Base-by-base conservation (phyloP, 92 coral and sea anemone species). In the Hydrozoanthus gracilis region DNA sequence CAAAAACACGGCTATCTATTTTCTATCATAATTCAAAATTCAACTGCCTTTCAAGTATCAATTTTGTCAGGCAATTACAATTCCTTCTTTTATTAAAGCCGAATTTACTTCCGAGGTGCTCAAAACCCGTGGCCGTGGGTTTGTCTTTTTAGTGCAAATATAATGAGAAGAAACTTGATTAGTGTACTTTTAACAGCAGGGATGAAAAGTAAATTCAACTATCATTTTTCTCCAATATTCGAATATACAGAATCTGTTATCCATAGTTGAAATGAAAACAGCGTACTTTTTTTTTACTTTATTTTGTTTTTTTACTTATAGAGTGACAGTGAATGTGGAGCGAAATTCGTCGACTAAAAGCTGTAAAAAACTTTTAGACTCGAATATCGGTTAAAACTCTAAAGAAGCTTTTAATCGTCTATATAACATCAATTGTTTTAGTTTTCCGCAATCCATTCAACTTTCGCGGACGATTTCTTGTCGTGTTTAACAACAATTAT, bases 121-220 rank as follows among this genome's bases (percentile, higher is more conserved):
- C 18, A 44, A 20, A 35, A 27, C 18, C 27, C 10, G 39, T 78
- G 14, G 51, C 27, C 10, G 39, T 78, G 14, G 51, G 70, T 27
- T 58, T 45, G 7, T 50, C 16, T 39, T 18, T 3, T 60, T 52
- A 13, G 16, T 2, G 64, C 16, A 58, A 78, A 78, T 39, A 45
- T 18, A 5, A 39, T 1, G 18, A 39, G 45, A 6, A 58, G 68
- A 78, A 44, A 61, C 8, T 35, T 60, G 83, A 60, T 78, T 58
- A 44, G 71, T 58, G 83, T 58, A 44, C 68, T 39, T 60, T 52
- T 11, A 55, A 44, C 67, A 54, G 20, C 82, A 77, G 49, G 82
- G 44, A 77, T 39, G 14, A 60, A 58, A 2, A 58, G 71, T 7
- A 51, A 44, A 60, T 78, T 69, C 58, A 44, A 27, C 60, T 20